These are phyloP conservation scores for Muscicapa adusta DNA, from an alignment of 2,113 vertebrate species.

Conservation along the genomic window DNA sequence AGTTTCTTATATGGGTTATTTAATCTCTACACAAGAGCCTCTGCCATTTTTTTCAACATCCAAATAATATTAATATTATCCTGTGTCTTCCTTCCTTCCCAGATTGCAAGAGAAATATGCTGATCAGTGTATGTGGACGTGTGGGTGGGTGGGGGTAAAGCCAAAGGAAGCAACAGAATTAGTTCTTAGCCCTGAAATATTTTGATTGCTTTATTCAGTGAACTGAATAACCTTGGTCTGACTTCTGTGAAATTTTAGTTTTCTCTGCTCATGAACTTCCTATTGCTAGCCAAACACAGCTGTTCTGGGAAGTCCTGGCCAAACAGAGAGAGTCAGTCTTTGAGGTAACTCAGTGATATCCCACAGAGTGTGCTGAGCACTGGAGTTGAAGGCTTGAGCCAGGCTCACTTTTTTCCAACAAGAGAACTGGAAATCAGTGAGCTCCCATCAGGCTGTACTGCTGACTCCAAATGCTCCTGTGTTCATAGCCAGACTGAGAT, in stretches of 20 bases:
- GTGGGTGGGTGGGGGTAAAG: slow-evolving; percentile 13
- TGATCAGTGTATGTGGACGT: not conserved
- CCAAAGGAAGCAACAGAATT: slow-evolving; percentile 13
- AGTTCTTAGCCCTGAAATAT: not conserved
- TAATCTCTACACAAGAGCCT: not conserved
- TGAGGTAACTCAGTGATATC: not conserved
- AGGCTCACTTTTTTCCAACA: not conserved
- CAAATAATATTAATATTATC: slow-evolving; percentile 19
- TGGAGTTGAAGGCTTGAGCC: not conserved
- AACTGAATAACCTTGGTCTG: not conserved
- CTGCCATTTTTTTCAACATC: slow-evolving; percentile 14
- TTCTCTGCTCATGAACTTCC: not conserved
- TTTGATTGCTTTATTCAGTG: not conserved
- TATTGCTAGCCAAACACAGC: slow-evolving; percentile 1
- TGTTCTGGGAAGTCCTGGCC: slow-evolving; percentile 17
- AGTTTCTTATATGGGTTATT: slow-evolving; percentile 6
- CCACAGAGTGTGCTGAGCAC: not conserved
- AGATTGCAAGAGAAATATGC: slow-evolving; percentile 8
- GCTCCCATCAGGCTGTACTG: not conserved
- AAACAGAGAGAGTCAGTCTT: not conserved
- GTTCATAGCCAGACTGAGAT: not conserved
- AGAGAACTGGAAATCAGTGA: not conserved
- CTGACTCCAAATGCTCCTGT: not conserved
- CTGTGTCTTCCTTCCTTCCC: not conserved
- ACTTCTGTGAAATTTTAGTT: not conserved